Conservation (phyloP, 2,797 vertebrate species). For the Geotrypetes seraphini region DNA sequence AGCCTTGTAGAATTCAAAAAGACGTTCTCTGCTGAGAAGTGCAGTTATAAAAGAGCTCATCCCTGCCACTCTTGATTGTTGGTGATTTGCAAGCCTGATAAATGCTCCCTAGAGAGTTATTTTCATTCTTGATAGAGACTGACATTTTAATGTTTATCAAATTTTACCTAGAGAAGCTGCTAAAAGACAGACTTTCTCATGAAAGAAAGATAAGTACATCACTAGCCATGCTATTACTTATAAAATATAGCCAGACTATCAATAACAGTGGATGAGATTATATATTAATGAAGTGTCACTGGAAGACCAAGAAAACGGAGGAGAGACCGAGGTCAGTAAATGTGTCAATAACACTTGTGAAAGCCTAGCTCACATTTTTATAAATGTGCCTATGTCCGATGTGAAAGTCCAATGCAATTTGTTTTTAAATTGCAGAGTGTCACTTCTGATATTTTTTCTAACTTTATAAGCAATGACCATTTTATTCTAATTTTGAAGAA, state of each 20-base stretch:
- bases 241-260: background rate
- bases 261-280: background rate
- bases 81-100: too few species aligned
- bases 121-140: background rate
- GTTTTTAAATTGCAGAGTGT: too few species aligned
- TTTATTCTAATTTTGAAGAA: too few species aligned
- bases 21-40: background rate
- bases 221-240: background rate
- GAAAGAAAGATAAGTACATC: slow-evolving; percentile 4
- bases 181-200: background rate
- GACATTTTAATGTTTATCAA: slow-evolving; percentile 9
- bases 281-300: slow-evolving; percentile 5
- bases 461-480: too few species aligned
- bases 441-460: too few species aligned
- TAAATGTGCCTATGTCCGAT: too few species aligned
- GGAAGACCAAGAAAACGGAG: too few species aligned
- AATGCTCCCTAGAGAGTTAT: background rate
- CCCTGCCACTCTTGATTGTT: background rate
- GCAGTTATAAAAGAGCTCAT: background rate
- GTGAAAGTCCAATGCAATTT: too few species aligned
- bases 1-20: background rate
- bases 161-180: background rate
- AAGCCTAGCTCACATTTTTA: too few species aligned
- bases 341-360: too few species aligned
- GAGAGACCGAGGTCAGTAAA: too few species aligned